Base-by-base conservation (phyloP, 1,140 invertebrate genomes). In the Cotesia typhae region DNA sequence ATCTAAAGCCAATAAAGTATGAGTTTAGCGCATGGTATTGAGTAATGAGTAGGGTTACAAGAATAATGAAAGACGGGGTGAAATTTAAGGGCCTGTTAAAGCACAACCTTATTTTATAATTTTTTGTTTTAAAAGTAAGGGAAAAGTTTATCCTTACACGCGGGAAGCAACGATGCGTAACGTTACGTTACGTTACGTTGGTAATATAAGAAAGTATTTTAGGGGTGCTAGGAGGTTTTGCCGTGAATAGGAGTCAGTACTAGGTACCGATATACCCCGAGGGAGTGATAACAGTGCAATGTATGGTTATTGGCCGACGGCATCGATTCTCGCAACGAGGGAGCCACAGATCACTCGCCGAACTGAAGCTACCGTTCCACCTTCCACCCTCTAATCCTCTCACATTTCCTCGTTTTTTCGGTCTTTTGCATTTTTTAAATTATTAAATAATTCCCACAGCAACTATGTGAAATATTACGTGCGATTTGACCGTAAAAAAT, bases 301-400 rank as follows among this genome's bases (percentile, higher is more conserved):
- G 84, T 85, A 85, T 84, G 84, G 84, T 85, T 85, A 85, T 85
- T 85, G 83, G 84, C 78, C 80, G 79, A 80, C 81, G 82, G 83
- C 83, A 84, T 85, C 84, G 84, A 85, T 85, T 85, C 83, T 82
- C 83, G 81, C 82, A 79, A 77, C 84, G 74, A 83, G 84, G 84
- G 83, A 85, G 83, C 84, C 82, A 85, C 83, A 84, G 83, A 84
- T 84, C 84, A 84, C 83, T 80, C 79, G 78, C 72, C 82, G 41
- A 85, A 83, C 83, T 84, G 79, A 84, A 84, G 84, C 84, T 84
- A 65, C 57, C 63, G 28, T 70, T 71, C 67, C 61, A 60, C 61
- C 72, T 71, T 51, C 60, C 68, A 67, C 65, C 52, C 66, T 61
- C 69, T 73, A 1, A 51, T 41, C 59, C 61, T 14, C 57, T 55